These are phyloP conservation scores for Ageneiosus marmoratus DNA, from an alignment of 2,113 vertebrate species.

Conservation along the genomic window DNA sequence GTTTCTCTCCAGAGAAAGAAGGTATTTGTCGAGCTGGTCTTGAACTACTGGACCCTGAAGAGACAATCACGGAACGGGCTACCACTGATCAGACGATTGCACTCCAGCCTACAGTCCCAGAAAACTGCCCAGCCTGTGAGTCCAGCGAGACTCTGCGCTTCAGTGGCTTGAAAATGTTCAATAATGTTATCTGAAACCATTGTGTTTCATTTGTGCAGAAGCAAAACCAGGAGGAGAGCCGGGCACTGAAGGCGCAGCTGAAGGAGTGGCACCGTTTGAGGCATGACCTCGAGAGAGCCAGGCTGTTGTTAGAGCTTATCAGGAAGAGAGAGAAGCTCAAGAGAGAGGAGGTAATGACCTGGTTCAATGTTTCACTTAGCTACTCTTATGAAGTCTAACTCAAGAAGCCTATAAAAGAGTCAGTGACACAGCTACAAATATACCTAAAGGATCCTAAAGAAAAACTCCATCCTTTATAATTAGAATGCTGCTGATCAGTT, in stretches of 20 bases:
- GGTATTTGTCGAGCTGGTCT: conserved; percentile 89
- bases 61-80: conserved; percentile 91
- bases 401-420: not conserved
- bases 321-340: conserved; percentile 97
- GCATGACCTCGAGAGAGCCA: conserved; percentile 91
- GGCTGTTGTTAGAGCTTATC: conserved; percentile 91
- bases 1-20: conserved; percentile 95
- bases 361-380: not conserved
- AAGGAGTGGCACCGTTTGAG: conserved; percentile 95
- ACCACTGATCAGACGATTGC: conserved; percentile 89
- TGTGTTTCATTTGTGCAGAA: conserved; percentile 70
- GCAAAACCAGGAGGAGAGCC: conserved; percentile 88
- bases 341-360: conserved; percentile 85
- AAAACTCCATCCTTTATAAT: not conserved
- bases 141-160: conserved; percentile 22
- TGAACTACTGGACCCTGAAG: conserved; percentile 97
- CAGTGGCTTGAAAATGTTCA: not conserved
- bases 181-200: not conserved
- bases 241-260: conserved; percentile 89
- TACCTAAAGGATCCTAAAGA: not conserved
- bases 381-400: not conserved
- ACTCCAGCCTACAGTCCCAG: conserved; percentile 88
- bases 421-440: not conserved
- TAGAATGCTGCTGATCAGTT: too few relatives aligned
- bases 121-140: conserved; percentile 86